Evolutionary conservation across 2,888 invertebrate species (phyloP), one percentile per base, ranked within the genome.

Genomic region (Cataglyphis altisquamis): DNA sequence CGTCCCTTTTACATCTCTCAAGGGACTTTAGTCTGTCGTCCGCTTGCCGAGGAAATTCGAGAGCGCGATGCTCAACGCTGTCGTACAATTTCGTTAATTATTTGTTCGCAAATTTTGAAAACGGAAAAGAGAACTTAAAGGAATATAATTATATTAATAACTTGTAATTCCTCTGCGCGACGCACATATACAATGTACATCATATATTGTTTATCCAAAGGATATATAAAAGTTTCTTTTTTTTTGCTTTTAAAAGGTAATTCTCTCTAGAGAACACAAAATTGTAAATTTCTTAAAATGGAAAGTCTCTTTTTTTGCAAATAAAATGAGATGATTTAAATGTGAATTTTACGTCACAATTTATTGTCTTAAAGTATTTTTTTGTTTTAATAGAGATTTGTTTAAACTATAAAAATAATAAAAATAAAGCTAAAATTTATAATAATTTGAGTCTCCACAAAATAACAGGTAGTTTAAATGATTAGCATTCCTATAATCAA

Each of bases 1-100:
- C 77, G 83, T 85, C 77, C 83, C 75, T 66, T 64, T 75, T 64
- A 74, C 72, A 63, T 70, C 82, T 82, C 77, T 72, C 66, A 41
- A 84, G 72, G 55, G 62, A 84, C 70, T 84, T 84, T 84, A 81
- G 77, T 67, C 74, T 64, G 39, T 75, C 67, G 48, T 29, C 48
- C 57, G 55, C 36, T 60, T 41, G 41, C 45, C n/a, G 21, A 45
- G 64, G 41, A 67, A 84, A 82, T 62, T 82, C 32, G 29, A 73
- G 52, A 72, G 64, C 32, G 4, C 32, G 32, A 32, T 32, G 32
- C 66, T 68, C 45, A 63, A 77, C 55, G 57, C 32, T 45, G 21
- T 68, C 48, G 45, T 32, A 45, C 10, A 21, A 68, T 70, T 70
- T 68, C 18, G 45, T 80, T 25, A 60, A 70, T 80, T 78, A 78